These are phyloP conservation scores for Tragelaphus eurycerus DNA, from an alignment of 2,797 vertebrate genomes.

Conservation along the genomic window DNA sequence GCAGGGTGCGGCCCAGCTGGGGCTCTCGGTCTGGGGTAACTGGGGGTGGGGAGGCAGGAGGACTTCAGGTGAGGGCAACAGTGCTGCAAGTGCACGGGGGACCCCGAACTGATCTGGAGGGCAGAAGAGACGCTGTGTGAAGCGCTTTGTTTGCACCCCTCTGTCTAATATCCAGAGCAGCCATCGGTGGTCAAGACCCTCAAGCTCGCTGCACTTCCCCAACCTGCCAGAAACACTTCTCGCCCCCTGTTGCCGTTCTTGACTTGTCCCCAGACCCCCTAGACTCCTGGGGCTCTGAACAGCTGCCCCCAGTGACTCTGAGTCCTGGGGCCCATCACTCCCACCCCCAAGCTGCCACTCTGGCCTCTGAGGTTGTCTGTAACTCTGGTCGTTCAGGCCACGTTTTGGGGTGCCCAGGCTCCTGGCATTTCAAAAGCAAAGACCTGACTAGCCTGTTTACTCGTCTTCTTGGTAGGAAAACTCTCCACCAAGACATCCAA, in stretches of 20 bases:
- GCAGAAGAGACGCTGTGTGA: neutral
- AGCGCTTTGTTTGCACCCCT: neutral
- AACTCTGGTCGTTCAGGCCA: neutral
- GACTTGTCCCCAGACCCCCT: neutral
- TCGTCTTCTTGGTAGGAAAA: neutral
- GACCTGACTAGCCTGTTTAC: neutral
- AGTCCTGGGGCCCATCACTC: neutral
- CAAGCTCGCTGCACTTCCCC: neutral
- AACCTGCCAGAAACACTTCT: neutral
- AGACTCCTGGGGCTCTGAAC: neutral
- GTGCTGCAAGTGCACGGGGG: neutral
- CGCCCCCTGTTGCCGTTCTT: neutral
- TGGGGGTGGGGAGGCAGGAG: neutral
- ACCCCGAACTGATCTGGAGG: neutral
- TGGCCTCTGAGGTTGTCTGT: neutral
- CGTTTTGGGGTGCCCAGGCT: neutral
- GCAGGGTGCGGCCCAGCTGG: neutral
- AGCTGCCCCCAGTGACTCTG: neutral
- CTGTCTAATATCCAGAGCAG: neutral
- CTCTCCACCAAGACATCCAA: neutral
- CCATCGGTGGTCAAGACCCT: neutral
- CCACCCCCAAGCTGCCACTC: neutral
- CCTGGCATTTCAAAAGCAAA: neutral
- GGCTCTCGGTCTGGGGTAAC: neutral
- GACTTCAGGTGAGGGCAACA: neutral